Base-by-base conservation (phyloP, 2,888 invertebrate species). In the Elysia crispata region DNA sequence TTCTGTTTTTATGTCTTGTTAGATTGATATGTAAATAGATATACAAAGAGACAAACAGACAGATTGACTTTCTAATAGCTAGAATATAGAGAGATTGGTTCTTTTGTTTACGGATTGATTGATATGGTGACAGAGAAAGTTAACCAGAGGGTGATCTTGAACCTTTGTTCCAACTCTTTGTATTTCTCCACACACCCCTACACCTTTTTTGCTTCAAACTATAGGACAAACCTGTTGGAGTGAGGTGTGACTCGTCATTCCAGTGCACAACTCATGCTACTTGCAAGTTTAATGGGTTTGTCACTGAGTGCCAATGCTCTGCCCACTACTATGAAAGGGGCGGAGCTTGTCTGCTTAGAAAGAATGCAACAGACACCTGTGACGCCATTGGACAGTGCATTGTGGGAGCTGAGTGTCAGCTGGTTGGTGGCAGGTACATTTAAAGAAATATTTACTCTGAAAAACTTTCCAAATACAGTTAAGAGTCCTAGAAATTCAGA, bases 391-490 rank as follows among this genome's bases (percentile, higher is more conserved):
- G 80, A 1, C 82, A 82, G 70, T 82, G 82, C 49, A 69, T 74
- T 3, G 60, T 60, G 54, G 72, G 72, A 64, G 76, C 82, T 60
- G 75, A 82, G 70, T 82, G 82, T 49, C 5, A 18, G 15, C n/a
- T n/a, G 23, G 57, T 49, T 1, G 6, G 60, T 0, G 64, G 64
- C 6, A 13, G 67, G 3, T 20, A n/a, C n/a, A n/a, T n/a, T n/a
- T n/a, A n/a, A n/a, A n/a, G n/a, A n/a, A n/a, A n/a, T n/a, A n/a
- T n/a, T n/a, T n/a, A n/a, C n/a, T n/a, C n/a, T n/a, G n/a, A n/a
- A n/a, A n/a, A n/a, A n/a, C n/a, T n/a, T n/a, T n/a, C n/a, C n/a
- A n/a, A n/a, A n/a, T n/a, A n/a, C n/a, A n/a, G n/a, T n/a, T n/a
- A n/a, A n/a, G n/a, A n/a, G n/a, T n/a, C n/a, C n/a, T n/a, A n/a